Conservation (phyloP, 2,113 vertebrate genomes). For the Rhombomys opimus region DNA sequence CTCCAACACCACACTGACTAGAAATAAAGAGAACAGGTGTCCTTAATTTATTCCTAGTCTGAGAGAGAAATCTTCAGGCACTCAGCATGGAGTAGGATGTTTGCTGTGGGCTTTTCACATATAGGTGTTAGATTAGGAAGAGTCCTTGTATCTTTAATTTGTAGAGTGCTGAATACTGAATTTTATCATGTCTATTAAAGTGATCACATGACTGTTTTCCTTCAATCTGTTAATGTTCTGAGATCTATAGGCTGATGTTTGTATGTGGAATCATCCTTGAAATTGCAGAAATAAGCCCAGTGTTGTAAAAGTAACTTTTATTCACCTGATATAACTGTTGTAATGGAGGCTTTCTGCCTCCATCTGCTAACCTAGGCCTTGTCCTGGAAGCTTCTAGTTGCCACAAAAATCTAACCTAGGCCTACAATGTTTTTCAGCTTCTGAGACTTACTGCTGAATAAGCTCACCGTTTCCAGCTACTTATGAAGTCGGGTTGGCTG, state of each 20-base stretch:
- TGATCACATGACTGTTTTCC: not conserved
- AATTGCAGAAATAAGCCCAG: not conserved
- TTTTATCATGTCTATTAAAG: not conserved
- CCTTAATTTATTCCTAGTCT: not conserved
- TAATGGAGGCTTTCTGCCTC: no score
- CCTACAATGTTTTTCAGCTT: no score
- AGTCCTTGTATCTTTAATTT: not conserved
- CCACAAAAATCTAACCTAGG: no score
- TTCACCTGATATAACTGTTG: no score
- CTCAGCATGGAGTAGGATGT: not conserved
- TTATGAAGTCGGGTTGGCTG: no score
- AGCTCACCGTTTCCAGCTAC: no score
- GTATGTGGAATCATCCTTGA: not conserved
- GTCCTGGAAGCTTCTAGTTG: no score
- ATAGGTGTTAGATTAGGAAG: not conserved
- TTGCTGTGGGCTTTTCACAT: not conserved
- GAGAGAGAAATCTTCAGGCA: not conserved
- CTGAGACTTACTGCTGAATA: no score
- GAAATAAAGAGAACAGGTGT: not conserved
- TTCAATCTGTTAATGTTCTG: not conserved
- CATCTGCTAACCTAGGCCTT: no score
- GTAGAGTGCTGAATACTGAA: not conserved
- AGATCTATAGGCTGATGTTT: not conserved
- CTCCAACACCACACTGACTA: no score
- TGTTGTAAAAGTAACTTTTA: no score